Conservation (phyloP, 2,888 invertebrate genomes). For the Oligia strigilis region DNA sequence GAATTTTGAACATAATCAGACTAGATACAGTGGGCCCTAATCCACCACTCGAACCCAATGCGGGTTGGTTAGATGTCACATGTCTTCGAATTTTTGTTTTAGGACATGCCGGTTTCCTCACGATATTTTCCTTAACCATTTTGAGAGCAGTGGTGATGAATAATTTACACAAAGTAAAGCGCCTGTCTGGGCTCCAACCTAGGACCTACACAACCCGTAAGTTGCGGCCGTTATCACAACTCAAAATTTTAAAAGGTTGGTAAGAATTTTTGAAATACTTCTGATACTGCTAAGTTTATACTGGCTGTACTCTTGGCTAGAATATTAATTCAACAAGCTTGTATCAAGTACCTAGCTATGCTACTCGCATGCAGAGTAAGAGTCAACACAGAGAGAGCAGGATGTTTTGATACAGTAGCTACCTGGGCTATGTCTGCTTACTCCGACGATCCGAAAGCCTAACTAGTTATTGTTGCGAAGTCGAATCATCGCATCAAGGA, state of each 20-base stretch:
- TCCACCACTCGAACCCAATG: neutral
- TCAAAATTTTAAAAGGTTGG: neutral
- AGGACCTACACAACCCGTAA: neutral
- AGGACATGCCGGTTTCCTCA: neutral
- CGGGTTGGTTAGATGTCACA: neutral
- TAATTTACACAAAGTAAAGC: neutral
- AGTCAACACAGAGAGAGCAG: slow-evolving; percentile 6
- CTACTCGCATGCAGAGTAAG: neutral
- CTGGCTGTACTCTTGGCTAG: neutral
- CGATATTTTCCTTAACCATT: neutral
- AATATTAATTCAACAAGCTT: neutral
- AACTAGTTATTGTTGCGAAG: slow-evolving; percentile 11
- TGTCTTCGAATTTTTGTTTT: neutral
- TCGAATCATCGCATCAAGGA: slow-evolving; percentile 25
- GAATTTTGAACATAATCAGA: neutral
- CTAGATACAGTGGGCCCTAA: neutral
- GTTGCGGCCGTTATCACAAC: neutral
- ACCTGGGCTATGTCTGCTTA: neutral
- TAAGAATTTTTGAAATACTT: neutral
- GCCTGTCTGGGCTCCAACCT: neutral
- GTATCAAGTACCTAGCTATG: neutral
- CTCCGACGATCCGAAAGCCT: slow-evolving; percentile 1
- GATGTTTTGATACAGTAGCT: slow-evolving; percentile 12
- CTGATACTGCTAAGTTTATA: neutral
- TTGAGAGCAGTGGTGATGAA: neutral